Evolutionary conservation across 2,797 vertebrate species (phyloP).

Genomic region (Malacoraja senta): DNA sequence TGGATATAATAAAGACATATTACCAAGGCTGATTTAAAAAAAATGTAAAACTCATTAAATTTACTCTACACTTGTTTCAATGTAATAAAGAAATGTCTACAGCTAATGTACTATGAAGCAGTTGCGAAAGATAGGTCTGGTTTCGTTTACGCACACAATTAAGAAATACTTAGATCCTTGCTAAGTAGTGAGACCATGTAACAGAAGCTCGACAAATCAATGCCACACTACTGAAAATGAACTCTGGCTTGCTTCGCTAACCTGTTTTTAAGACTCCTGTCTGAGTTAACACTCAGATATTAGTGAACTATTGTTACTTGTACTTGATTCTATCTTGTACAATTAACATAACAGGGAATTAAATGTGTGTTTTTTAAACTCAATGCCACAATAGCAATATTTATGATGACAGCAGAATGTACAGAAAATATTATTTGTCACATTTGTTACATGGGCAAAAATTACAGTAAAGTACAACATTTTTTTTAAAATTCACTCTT

Average conservation of each 20-base stretch:
- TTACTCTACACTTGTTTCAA: neutral
- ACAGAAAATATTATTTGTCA: neutral
- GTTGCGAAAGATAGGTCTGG: neutral
- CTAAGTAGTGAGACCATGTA: neutral
- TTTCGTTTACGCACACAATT: neutral
- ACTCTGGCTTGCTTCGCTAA: neutral
- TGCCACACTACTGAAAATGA: neutral
- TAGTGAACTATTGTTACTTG: neutral
- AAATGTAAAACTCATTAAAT: neutral
- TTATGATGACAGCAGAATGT: neutral
- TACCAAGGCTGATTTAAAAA: neutral
- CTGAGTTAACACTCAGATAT: neutral
- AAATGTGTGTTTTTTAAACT: neutral
- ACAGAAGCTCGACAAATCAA: neutral
- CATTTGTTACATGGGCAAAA: neutral
- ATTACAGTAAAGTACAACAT: neutral
- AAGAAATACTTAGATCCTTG: neutral
- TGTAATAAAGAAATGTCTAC: neutral
- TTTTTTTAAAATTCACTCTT: neutral
- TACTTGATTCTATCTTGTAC: neutral
- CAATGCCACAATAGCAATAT: neutral
- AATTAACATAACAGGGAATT: neutral
- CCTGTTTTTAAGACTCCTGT: neutral
- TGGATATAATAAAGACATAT: no score
- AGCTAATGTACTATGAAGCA: neutral